Conservation (phyloP, 2,113 vertebrate genomes). For the Gymnorhina tibicen region DNA sequence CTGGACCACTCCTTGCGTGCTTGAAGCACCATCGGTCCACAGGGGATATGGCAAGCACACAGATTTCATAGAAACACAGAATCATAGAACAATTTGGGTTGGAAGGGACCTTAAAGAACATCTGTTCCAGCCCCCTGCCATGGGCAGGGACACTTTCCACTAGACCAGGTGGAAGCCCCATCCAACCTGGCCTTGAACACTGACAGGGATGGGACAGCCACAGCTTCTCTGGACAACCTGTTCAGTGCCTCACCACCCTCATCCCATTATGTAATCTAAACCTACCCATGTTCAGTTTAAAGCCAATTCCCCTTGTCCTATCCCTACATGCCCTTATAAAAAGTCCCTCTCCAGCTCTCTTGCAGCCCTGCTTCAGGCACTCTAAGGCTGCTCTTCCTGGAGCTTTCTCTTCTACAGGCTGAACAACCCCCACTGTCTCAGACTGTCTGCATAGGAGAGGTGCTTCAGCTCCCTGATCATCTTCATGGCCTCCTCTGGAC, state of each 20-base stretch:
- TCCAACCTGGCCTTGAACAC: not conserved
- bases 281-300: not conserved
- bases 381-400: not conserved
- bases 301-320: not conserved
- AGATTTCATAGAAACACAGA: not conserved
- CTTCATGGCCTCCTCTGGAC: not conserved
- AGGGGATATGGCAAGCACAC: not conserved
- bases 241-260: not conserved
- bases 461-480: not conserved
- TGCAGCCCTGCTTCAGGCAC: not conserved
- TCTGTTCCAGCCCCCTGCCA: not conserved
- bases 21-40: not conserved
- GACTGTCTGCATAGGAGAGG: not conserved
- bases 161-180: not conserved
- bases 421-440: not conserved
- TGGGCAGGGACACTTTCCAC: no score
- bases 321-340: not conserved
- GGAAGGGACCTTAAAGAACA: not conserved
- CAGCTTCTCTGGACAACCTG: not conserved
- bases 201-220: not conserved
- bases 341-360: not conserved
- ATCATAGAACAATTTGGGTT: fast-evolving
- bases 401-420: not conserved
- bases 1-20: not conserved
- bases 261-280: not conserved